Evolutionary conservation across 1,140 invertebrate genomes (phyloP).

Genomic region (honey bee (Apis mellifera)): Amel_HAv3.1 CM009936.2:14246001-14246500

Average conservation of each 20-base stretch:
- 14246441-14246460: too few species aligned
- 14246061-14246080: constrained; percentile 54
- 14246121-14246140: constrained; percentile 55
- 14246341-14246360: neutral
- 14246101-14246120: constrained; percentile 39
- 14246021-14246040: neutral
- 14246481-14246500: too few species aligned
- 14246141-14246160: constrained; percentile 42
- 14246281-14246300: constrained; percentile 73
- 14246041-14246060: constrained; percentile 46
- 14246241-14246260: neutral
- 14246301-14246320: constrained; percentile 72
- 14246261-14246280: constrained; percentile 68
- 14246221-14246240: neutral
- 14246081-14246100: constrained; percentile 38
- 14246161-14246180: constrained; percentile 76
- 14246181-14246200: constrained; percentile 61
- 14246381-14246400: too few species aligned
- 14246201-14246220: neutral
- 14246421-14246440: too few species aligned
- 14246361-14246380: constrained; percentile 1
- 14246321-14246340: constrained; percentile 50
- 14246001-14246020: neutral
- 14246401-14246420: neutral
- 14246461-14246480: too few species aligned